These are phyloP conservation scores for Channallabes apus DNA, from an alignment of 2,797 vertebrate genomes.

Conservation along the genomic window DNA sequence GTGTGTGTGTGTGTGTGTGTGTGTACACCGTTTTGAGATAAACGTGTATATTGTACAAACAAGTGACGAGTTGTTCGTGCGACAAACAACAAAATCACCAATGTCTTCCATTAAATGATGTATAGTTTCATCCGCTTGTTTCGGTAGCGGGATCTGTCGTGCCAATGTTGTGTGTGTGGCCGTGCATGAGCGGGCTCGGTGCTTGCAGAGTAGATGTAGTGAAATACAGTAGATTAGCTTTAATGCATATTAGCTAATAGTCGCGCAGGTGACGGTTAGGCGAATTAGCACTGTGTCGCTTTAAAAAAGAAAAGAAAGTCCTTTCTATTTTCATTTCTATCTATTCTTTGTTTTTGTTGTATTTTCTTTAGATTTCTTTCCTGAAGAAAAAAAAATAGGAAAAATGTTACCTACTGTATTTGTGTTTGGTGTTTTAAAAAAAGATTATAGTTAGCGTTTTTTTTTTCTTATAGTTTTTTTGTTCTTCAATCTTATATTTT, in stretches of 20 bases:
- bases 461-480: no score
- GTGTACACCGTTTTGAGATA: slow-evolving; percentile 78
- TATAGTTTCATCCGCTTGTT: slow-evolving; percentile 98
- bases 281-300: slow-evolving; percentile 56
- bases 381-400: background rate
- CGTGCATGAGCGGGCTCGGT: slow-evolving; percentile 95
- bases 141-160: slow-evolving; percentile 86
- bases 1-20: no score
- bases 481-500: background rate
- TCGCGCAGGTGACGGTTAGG: slow-evolving; percentile 64
- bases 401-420: no score
- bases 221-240: slow-evolving; percentile 58
- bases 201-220: slow-evolving; percentile 78
- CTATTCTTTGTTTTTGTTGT: background rate
- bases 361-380: background rate
- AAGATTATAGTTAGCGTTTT: no score
- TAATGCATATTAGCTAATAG: slow-evolving; percentile 61
- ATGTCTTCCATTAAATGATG: slow-evolving; percentile 99
- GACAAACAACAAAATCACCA: slow-evolving; percentile 99
- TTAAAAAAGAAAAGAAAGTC: slow-evolving; percentile 32
- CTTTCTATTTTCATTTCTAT: background rate
- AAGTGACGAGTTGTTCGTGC: slow-evolving; percentile 97
- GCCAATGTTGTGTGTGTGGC: slow-evolving; percentile 84
- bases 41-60: slow-evolving; percentile 94
- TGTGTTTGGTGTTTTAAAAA: background rate